Evolutionary conservation across 2,797 vertebrate genomes (phyloP), one percentile per base, ranked within the genome.

Genomic region (Rhynchonycteris naso): DNA sequence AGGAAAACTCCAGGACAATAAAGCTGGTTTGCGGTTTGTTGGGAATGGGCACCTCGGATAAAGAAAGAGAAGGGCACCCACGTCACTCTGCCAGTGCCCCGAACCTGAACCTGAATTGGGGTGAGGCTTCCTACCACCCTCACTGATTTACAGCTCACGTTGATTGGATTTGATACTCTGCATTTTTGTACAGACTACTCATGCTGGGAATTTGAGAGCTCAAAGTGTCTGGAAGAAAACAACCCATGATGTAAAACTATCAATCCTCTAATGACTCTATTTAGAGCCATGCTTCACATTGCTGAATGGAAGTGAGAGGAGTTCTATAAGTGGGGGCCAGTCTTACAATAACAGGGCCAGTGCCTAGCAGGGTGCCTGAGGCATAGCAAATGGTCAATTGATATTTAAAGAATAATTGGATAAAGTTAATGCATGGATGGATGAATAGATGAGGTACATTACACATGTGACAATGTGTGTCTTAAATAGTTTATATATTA

Each of bases 211-310:
- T 68, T 38, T 12, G 35, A 63, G 18, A 90, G 18, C 30, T 86
- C 87, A 87, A 71, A 93, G 69, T 75, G 75, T 79, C 84, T 81
- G 56, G 50, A 28, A 75, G 30, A 90, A 90, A 94, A 71, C 13
- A 95, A 38, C 15, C 47, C 28, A 19, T 50, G 50, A 33, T 26
- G 7, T 50, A 38, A 91, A 85, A 66, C 30, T 14, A 11, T 59
- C 22, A 35, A 35, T 56, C 50, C 82, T 54, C 18, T 71, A 79
- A 54, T 38, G 72, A 14, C 72, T 94, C 84, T 78, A 33, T 75
- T 93, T 82, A 83, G 30, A 96, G 47, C 43, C 61, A 14, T 33
- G 68, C 5, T 93, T 74, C 47, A 26, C 26, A 10, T 81, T 58
- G 43, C 19, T 84, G 28, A 28, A 33, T 52, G 24, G 21, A 91